Conservation (phyloP, 2,113 vertebrate species). For the Hippocampus zosterae region DNA sequence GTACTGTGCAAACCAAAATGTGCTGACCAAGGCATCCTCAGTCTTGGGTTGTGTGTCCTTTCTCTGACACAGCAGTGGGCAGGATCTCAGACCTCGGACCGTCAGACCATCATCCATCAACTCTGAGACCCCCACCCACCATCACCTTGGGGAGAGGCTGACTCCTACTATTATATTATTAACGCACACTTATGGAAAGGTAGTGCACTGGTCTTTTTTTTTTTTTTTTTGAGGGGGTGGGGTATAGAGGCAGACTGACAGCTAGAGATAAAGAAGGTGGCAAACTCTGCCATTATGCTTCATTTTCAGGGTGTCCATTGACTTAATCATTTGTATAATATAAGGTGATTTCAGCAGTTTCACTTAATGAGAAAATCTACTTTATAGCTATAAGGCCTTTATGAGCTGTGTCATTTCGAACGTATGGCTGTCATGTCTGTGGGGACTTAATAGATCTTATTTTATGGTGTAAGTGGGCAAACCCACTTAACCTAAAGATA, state of each 20-base stretch:
- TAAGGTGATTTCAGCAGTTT: slow-evolving; percentile 69
- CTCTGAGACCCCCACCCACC: neutral
- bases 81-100: slow-evolving; percentile 29
- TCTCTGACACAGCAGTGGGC: slow-evolving; percentile 43
- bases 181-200: slow-evolving; percentile 50
- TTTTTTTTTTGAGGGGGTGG: slow-evolving; percentile 16
- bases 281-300: slow-evolving; percentile 48
- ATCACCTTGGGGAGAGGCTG: slow-evolving; percentile 41
- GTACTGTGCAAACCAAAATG: slow-evolving; percentile 6
- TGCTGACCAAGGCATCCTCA: slow-evolving; percentile 54
- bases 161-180: slow-evolving; percentile 42
- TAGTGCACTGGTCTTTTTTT: slow-evolving; percentile 41
- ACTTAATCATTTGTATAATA: slow-evolving; percentile 69
- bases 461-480: slow-evolving; percentile 59
- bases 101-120: slow-evolving; percentile 37
- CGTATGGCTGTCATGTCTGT: slow-evolving; percentile 61
- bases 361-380: slow-evolving; percentile 71
- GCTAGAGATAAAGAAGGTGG: slow-evolving; percentile 27
- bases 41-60: slow-evolving; percentile 36
- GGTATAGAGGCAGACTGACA: slow-evolving; percentile 30
- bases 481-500: slow-evolving; percentile 66
- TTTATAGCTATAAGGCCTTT: slow-evolving; percentile 62
- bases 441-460: slow-evolving; percentile 66
- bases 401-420: slow-evolving; percentile 67
- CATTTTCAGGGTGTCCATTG: slow-evolving; percentile 60